Percentiles rank a stretch among this genome's conserved stretches.
Conservation (phyloP, 2,113 vertebrate species). For the Henicopernis longicauda region DNA sequence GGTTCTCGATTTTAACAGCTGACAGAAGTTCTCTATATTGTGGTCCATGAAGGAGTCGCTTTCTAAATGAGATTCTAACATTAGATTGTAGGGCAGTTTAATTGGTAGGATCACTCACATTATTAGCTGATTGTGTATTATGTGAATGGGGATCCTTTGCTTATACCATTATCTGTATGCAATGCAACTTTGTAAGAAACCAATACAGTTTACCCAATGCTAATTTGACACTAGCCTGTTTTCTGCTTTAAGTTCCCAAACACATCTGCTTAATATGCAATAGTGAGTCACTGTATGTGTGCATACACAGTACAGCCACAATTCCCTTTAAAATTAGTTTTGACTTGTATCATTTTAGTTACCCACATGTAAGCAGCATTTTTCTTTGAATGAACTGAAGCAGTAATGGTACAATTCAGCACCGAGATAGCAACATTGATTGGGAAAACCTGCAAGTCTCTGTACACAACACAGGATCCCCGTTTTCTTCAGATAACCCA, state of each 20-base stretch:
- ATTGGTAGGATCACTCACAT: neutral
- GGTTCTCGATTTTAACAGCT: neutral
- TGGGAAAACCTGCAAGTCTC: neutral
- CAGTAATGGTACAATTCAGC: neutral
- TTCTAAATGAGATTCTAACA: neutral
- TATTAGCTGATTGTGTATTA: neutral
- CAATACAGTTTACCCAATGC: neutral
- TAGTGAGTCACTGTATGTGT: neutral
- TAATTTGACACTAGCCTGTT: neutral
- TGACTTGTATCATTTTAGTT: neutral
- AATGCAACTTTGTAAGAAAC: neutral
- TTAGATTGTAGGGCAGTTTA: neutral
- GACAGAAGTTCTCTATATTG: neutral
- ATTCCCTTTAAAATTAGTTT: neutral
- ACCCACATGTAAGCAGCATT: neutral
- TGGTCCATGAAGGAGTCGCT: neutral
- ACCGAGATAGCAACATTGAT: neutral
- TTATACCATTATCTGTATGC: neutral
- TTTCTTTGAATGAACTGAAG: neutral
- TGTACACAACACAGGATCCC: neutral
- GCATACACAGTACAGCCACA: neutral
- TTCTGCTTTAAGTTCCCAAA: neutral
- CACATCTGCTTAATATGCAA: neutral
- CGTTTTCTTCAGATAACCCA: neutral
- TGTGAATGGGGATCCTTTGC: fast-evolving